Conservation (phyloP, 2,113 vertebrate genomes). For the Jacana jacana region DNA sequence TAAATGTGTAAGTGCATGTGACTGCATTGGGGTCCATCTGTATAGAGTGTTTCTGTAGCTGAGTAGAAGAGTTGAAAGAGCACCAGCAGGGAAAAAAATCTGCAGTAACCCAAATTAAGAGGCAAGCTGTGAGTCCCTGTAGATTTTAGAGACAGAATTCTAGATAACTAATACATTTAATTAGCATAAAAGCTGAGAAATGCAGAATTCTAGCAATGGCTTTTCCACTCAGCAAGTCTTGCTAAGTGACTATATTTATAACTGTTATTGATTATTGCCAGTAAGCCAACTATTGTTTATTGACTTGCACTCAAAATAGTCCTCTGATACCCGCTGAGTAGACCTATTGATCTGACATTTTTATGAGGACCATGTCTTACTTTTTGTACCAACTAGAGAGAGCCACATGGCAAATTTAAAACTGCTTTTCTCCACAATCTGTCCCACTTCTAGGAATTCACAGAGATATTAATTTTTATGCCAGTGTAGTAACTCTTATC, state of each 20-base stretch:
- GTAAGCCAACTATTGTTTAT: neutral
- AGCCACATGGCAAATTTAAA: neutral
- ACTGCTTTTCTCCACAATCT: neutral
- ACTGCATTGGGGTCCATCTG: neutral
- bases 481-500: neutral
- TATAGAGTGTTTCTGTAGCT: neutral
- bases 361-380: neutral
- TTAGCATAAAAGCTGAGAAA: neutral
- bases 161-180: neutral
- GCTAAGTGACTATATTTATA: neutral
- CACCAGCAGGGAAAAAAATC: neutral
- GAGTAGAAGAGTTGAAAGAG: neutral
- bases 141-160: neutral
- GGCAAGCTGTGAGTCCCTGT: neutral
- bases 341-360: neutral
- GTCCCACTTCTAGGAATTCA: neutral
- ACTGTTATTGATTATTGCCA: neutral
- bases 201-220: neutral
- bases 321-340: neutral
- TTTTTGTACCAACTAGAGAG: neutral
- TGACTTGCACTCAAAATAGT: neutral
- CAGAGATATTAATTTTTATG: neutral
- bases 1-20: neutral
- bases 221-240: neutral
- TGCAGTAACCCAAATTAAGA: neutral